A percentile compares a stretch with the other conserved stretches of the same genome.
Evolutionary conservation across 2,797 vertebrate genomes (phyloP).

Genomic region (Petrocephalus schoutedeni): DNA sequence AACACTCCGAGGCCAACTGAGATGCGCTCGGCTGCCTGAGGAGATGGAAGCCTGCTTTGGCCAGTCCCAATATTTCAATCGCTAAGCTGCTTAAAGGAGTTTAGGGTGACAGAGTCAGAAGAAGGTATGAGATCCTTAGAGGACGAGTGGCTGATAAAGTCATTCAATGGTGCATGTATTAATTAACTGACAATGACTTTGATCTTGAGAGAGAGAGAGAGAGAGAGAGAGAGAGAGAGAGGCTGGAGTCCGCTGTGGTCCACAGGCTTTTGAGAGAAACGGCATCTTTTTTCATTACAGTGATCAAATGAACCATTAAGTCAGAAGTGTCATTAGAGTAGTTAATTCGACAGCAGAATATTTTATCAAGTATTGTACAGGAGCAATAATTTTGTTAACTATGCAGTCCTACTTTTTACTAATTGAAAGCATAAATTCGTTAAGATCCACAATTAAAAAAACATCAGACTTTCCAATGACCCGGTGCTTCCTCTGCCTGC

Average conservation of each 20-base stretch:
- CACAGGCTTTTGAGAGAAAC: neutral
- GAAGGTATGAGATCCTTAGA: neutral
- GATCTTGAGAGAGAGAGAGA: neutral
- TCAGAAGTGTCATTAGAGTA: neutral
- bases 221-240: neutral
- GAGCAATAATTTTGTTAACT: slow-evolving; percentile 22
- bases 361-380: neutral
- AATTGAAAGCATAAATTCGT: neutral
- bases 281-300: neutral
- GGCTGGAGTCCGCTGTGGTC: neutral
- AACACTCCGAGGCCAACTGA: neutral
- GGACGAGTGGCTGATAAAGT: neutral
- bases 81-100: slow-evolving; percentile 6
- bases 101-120: neutral
- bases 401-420: slow-evolving; percentile 22
- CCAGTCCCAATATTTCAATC: neutral
- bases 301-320: neutral
- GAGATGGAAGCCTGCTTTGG: neutral
- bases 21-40: neutral
- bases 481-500: neutral
- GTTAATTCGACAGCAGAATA: neutral
- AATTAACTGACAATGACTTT: neutral
- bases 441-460: neutral
- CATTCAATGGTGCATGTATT: neutral
- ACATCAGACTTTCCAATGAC: neutral